Evolutionary conservation across 2,888 invertebrate species (phyloP), one percentile per base, ranked within the genome.

Genomic region (Hanleya hanleyi): DNA sequence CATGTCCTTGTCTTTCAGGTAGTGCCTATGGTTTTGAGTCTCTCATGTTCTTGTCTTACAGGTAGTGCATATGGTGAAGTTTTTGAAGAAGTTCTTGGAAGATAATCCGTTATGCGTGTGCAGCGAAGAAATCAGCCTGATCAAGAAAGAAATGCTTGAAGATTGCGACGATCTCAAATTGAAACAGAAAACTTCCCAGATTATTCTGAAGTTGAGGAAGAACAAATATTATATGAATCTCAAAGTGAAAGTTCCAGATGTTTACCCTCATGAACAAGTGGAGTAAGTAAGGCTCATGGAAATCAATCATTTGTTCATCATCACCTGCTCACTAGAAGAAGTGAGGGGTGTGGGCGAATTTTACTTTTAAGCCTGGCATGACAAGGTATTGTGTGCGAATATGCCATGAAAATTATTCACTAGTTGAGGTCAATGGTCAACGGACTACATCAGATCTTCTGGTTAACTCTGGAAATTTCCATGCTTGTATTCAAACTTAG

Each of bases 61-160:
- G 92, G 90, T 94, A 22, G 86, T 95, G 41, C 91, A 91, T 64
- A 90, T 93, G 4, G 87, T 94, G 22, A 92, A 92, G 79, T 94
- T 94, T 84, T 90, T 94, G 6, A 90, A 92, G 67, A 93, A 92
- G 75, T 95, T 94, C 85, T 89, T 94, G 18, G 92, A 93, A 65
- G 94, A 94, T 78, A 94, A 94, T 90, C 94, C 94, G 0, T 90
- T 95, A 3, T 94, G 93, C 84, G 94, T 94, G 72, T 95, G 94
- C 82, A 93, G 94, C 79, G 94, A 94, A 84, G 95, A 95, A 90
- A 94, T 95, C 74, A 91, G 92, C 74, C 87, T 91, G 61, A 87
- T 95, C 68, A 94, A 94, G 79, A 91, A 91, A 75, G 81, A 86
- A 37, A 88, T 92, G 32, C 84, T 94, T 4, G 66, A 71, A 6